Base-by-base conservation (phyloP, 2,113 vertebrate species). In the Chamaea fasciata region DNA sequence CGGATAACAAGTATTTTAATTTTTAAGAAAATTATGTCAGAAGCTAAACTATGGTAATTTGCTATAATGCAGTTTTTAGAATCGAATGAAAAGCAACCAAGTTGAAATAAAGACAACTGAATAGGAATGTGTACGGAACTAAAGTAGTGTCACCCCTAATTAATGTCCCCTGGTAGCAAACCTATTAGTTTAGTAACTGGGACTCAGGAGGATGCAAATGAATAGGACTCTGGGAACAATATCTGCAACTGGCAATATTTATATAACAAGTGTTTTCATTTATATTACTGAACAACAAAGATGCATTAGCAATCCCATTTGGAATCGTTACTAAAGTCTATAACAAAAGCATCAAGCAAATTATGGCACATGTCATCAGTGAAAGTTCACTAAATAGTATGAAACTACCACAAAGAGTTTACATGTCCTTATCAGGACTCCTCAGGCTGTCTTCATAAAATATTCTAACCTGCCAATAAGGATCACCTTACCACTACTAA, bases 1-100 rank as follows among this genome's bases (percentile, higher is more conserved):
- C 77, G 5, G 46, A 95, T 95, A 97, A 97, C 93, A 97, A 97
- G 73, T 53, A 95, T 90, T 97, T 97, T 97, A 97, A 97, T 98
- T 98, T 97, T 86, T 87, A 69, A 89, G 84, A 89, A 91, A 95
- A 97, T 95, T 6, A 46, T 90, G 97, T 96, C 83, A 92, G 55
- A 96, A 93, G 62, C 46, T 84, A 79, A 82, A 71, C 79, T 83
- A 73, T 17, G 79, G 76, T 95, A 97, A 97, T 97, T 93, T 95
- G 52, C 94, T 94, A 92, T 55, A 96, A 91, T 91, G 50, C 76
- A 96, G 82, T 97, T 97, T 97, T 83, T 95, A 81, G 82, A 94
- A 95, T 41, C 1, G 3, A 97, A 97, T 85, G 83, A 97, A 96
- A 98, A 98, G 83, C 92, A 97, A 98, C 96, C 84, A 95, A 67